Base-by-base conservation (phyloP, 1,140 invertebrate genomes). In the Harlomillsia oculata region DNA sequence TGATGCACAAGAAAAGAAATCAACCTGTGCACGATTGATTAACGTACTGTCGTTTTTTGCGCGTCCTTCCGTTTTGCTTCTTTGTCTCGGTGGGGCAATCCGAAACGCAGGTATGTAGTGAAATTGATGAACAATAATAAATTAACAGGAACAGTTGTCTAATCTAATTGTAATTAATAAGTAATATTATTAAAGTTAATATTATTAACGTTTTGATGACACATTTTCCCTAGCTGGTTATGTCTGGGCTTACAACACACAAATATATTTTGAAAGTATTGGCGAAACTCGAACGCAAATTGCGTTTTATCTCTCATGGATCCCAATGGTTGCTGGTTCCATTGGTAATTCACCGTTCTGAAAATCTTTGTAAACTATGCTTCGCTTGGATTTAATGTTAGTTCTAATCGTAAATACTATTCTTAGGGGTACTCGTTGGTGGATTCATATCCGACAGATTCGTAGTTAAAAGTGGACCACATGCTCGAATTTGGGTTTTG, bases 391-490 rank as follows among this genome's bases (percentile, higher is more conserved):
- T n/a, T n/a, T n/a, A n/a, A n/a, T n/a, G n/a, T 34, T 4, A 43
- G 5, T 23, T 21, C 5, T 23, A 21, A 16, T 21, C 25, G n/a
- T 13, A 5, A 40, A 23, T 13, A 18, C 25, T 21, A n/a, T 45
- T 9, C 40, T 39, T 37, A 56, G 63, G 64, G 29, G 56, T 66
- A 11, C 56, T 73, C 9, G 53, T 73, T 8, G 75, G 75, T 6
- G 75, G 75, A 14, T 72, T 75, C 51, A 70, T 76, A 21, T 75
- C 74, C 1, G 75, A 77, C 62, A 55, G 68, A 54, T 63, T 76
- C 18, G 73, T 75, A 8, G 72, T 71, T 46, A 68, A 65, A 43
- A 51, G 69, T 1, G 74, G 74, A 25, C 62, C 72, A 2, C 69
- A 70, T 53, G 71, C 71, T 1, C 62, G 75, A 55, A 67, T 76